Evolutionary conservation across 2,113 vertebrate genomes (phyloP).

Genomic region (rabbit (Oryctolagus cuniculus)): mOryCun1.1 NC_091450.1:41316501-41317000

Average conservation of each 20-base stretch:
- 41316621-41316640: background rate
- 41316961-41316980: background rate
- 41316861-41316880: background rate
- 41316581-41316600: too few species aligned
- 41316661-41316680: background rate
- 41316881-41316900: background rate
- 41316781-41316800: background rate
- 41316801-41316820: background rate
- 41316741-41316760: too few species aligned
- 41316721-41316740: background rate
- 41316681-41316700: too few species aligned
- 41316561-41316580: too few species aligned
- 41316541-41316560: too few species aligned
- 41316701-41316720: too few species aligned
- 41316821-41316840: background rate
- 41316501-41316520: too few species aligned
- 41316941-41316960: background rate
- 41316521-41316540: background rate
- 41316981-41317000: conserved; percentile 84
- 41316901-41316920: background rate
- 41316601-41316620: background rate
- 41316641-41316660: background rate
- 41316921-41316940: background rate
- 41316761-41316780: background rate
- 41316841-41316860: background rate